These are phyloP conservation scores for Mallotus villosus DNA, from an alignment of 2,797 vertebrate genomes.

Conservation along the genomic window DNA sequence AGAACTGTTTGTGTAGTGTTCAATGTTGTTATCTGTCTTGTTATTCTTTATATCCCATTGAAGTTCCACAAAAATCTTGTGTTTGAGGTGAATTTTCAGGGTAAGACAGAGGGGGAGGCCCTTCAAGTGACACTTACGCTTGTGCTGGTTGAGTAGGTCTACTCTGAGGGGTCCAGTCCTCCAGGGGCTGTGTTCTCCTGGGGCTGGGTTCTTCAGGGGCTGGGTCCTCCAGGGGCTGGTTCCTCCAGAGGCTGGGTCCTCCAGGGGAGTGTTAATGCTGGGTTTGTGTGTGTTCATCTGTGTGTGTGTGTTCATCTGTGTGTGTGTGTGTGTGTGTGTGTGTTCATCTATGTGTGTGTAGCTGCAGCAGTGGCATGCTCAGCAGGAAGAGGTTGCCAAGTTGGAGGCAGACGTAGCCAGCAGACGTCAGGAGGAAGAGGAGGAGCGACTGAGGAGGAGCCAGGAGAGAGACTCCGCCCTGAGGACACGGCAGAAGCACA, in stretches of 20 bases:
- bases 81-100: too few relatives aligned
- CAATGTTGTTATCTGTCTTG: too few relatives aligned
- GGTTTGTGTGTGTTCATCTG: conserved; percentile 30
- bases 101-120: too few relatives aligned
- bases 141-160: too few relatives aligned
- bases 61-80: too few relatives aligned
- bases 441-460: conserved; percentile 75
- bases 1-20: too few relatives aligned
- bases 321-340: background rate
- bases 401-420: conserved; percentile 83
- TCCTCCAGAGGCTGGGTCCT: conserved; percentile 35
- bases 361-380: conserved; percentile 84
- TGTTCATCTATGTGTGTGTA: conserved; percentile 52
- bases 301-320: conserved; percentile 26
- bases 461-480: conserved; percentile 74
- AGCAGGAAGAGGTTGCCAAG: conserved; percentile 83
- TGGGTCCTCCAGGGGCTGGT: conserved; percentile 52
- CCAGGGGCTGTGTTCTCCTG: conserved; percentile 44
- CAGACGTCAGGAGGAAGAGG: conserved; percentile 77
- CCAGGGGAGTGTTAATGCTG: too few relatives aligned
- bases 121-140: too few relatives aligned
- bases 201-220: too few relatives aligned
- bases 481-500: conserved; percentile 80
- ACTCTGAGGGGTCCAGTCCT: too few relatives aligned
- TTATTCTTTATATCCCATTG: too few relatives aligned